These are phyloP conservation scores for Lophotriccus pileatus DNA, from an alignment of 2,797 vertebrate species.

Conservation along the genomic window DNA sequence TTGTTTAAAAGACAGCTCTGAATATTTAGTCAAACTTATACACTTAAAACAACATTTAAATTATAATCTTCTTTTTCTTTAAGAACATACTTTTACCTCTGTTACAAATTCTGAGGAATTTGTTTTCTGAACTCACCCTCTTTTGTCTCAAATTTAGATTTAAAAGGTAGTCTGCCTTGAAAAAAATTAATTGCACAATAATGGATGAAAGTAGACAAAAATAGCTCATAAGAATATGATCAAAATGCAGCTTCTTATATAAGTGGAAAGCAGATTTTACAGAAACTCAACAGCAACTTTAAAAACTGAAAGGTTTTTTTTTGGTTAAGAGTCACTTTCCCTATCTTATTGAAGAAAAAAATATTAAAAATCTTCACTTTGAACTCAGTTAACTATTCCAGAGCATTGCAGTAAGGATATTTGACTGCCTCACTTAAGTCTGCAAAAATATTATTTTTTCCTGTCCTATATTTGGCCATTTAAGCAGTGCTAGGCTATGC, in stretches of 20 bases:
- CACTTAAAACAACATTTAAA: background rate
- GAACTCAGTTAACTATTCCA: background rate
- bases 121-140: background rate
- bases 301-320: background rate
- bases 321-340: background rate
- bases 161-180: background rate
- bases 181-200: constrained; percentile 23
- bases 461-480: background rate
- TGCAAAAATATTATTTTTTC: background rate
- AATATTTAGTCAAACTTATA: background rate
- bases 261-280: constrained; percentile 14
- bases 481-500: background rate
- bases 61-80: background rate
- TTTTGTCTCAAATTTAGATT: background rate
- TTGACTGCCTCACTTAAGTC: background rate
- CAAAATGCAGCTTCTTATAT: constrained; percentile 24
- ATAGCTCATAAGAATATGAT: background rate
- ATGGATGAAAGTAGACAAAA: constrained; percentile 9
- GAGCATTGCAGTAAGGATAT: background rate
- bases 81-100: background rate
- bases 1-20: background rate
- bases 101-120: background rate
- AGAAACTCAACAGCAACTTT: background rate
- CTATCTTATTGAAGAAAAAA: background rate
- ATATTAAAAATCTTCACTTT: background rate